Conservation (phyloP, 1,140 invertebrate genomes). For the Papilio helenus region DNA sequence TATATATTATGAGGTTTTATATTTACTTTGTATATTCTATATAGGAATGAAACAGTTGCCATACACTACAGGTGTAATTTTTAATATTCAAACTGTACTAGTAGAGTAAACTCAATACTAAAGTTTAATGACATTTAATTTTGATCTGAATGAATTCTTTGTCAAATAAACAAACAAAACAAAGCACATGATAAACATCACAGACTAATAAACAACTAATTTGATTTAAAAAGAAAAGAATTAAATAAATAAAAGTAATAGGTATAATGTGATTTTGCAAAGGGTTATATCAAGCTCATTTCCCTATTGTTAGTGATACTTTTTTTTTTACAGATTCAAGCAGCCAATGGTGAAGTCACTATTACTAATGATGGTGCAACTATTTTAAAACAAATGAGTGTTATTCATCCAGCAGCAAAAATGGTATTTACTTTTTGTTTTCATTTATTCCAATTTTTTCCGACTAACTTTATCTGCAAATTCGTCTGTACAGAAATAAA, state of each 20-base stretch:
- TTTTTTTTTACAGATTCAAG: slow-evolving; percentile 91
- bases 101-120: too few relatives aligned
- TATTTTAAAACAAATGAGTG: slow-evolving; percentile 99
- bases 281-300: neutral
- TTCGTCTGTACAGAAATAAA: too few relatives aligned
- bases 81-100: too few relatives aligned
- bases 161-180: neutral
- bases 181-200: slow-evolving; percentile 12
- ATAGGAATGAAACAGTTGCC: neutral
- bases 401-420: slow-evolving; percentile 99
- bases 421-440: slow-evolving; percentile 88
- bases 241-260: too few relatives aligned
- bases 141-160: too few relatives aligned
- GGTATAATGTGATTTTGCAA: too few relatives aligned
- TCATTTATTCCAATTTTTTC: slow-evolving; percentile 26
- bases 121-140: too few relatives aligned
- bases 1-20: neutral
- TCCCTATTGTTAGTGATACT: neutral
- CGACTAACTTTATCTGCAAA: neutral
- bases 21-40: neutral
- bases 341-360: slow-evolving; percentile 98
- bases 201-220: neutral
- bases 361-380: slow-evolving; percentile 99
- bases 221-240: too few relatives aligned
- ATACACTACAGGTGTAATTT: neutral